Conservation (phyloP, 2,888 invertebrate genomes). For the Apamea sordens region DNA sequence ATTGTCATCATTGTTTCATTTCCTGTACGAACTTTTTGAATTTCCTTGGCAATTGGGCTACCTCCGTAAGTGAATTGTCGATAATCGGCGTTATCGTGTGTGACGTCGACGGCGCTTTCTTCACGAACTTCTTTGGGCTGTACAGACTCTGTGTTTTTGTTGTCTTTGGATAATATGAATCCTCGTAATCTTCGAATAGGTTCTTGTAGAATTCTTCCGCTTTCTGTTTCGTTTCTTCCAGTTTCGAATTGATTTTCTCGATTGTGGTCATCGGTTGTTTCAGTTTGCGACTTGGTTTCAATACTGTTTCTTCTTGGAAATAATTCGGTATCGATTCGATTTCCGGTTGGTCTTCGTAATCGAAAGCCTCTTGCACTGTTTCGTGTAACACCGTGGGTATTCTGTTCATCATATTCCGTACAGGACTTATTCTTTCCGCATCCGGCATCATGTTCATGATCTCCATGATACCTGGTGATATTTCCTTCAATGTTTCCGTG, state of each 20-base stretch:
- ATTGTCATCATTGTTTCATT: slow-evolving; percentile 79
- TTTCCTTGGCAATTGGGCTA: slow-evolving; percentile 84
- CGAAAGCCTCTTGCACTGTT: slow-evolving; percentile 83
- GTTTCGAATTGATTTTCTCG: slow-evolving; percentile 79
- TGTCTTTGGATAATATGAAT: slow-evolving; percentile 76
- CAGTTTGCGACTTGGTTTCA: slow-evolving; percentile 64
- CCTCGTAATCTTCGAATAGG: slow-evolving; percentile 83
- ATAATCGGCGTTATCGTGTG: slow-evolving; percentile 82
- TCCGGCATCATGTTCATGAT: slow-evolving; percentile 85
- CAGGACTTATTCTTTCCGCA: slow-evolving; percentile 76
- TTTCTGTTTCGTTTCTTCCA: slow-evolving; percentile 83
- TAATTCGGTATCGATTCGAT: slow-evolving; percentile 73
- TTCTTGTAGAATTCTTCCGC: slow-evolving; percentile 83
- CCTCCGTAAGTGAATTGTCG: slow-evolving; percentile 83
- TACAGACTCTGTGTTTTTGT: slow-evolving; percentile 75
- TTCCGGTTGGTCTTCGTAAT: slow-evolving; percentile 75
- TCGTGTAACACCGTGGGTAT: slow-evolving; percentile 86
- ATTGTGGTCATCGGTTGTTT: slow-evolving; percentile 72
- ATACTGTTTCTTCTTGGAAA: slow-evolving; percentile 65
- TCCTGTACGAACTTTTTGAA: slow-evolving; percentile 84
- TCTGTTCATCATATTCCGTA: slow-evolving; percentile 82
- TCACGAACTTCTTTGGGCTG: slow-evolving; percentile 78
- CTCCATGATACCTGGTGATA: slow-evolving; percentile 87
- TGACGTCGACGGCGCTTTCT: slow-evolving; percentile 80
- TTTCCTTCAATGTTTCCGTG: slow-evolving; percentile 85